Conservation (phyloP, 2,888 invertebrate species). For the Drosophila colorata region DNA sequence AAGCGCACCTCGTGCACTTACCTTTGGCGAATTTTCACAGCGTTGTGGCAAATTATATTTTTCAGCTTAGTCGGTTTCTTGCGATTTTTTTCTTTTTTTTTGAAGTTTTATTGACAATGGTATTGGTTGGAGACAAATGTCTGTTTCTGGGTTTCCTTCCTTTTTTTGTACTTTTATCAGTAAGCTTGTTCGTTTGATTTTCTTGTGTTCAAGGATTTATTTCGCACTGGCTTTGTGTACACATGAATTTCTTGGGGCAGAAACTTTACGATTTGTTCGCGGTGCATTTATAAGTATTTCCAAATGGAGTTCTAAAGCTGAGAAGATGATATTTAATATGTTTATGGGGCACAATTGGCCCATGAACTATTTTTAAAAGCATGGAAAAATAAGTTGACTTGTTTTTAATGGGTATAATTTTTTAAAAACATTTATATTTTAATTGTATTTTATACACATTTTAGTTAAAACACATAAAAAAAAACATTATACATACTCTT, state of each 20-base stretch:
- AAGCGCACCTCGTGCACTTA: constrained; percentile 33
- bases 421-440: too few relatives aligned
- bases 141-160: constrained; percentile 39
- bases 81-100: constrained; percentile 52
- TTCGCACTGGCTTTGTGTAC: constrained; percentile 40
- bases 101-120: constrained; percentile 64
- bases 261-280: neutral
- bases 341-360: neutral
- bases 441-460: too few relatives aligned
- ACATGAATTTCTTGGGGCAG: neutral
- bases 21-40: constrained; percentile 42
- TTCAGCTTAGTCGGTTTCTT: constrained; percentile 58
- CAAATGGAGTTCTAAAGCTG: neutral
- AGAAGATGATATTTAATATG: neutral
- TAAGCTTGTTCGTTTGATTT: constrained; percentile 40
- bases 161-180: constrained; percentile 2
- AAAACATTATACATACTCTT: too few relatives aligned
- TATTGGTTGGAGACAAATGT: constrained; percentile 54
- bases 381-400: neutral
- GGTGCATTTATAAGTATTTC: constrained; percentile 19
- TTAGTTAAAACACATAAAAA: too few relatives aligned
- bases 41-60: constrained; percentile 51
- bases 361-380: neutral
- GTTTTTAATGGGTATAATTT: too few relatives aligned
- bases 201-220: constrained; percentile 61